Conservation (phyloP, 2,113 vertebrate genomes). For the Dunckerocampus dactyliophorus region DNA sequence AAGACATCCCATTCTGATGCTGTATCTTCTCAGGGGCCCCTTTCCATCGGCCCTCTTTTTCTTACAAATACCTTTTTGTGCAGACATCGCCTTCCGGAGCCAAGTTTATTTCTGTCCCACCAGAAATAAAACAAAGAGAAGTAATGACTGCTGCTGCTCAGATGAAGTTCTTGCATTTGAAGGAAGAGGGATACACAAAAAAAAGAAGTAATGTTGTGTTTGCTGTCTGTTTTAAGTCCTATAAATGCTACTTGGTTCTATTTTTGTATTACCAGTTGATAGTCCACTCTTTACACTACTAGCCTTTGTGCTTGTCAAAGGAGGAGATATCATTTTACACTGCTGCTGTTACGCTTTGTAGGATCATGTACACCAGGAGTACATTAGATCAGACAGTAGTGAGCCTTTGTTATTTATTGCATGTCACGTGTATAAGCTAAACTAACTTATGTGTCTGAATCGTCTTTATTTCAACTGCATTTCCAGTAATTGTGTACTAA, state of each 20-base stretch:
- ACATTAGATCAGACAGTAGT: constrained; percentile 43
- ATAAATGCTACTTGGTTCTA: constrained; percentile 64
- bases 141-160: constrained; percentile 33
- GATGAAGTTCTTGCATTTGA: constrained; percentile 40
- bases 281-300: constrained; percentile 41
- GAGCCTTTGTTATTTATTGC: constrained; percentile 66
- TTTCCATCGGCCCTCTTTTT: constrained; percentile 57
- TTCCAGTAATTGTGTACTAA: constrained; percentile 71
- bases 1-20: constrained; percentile 26
- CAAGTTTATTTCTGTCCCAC: constrained; percentile 63
- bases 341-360: constrained; percentile 46
- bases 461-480: constrained; percentile 69
- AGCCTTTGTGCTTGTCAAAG: constrained; percentile 67
- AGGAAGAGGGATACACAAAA: constrained; percentile 31
- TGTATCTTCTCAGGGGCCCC: constrained; percentile 16
- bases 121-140: constrained; percentile 45
- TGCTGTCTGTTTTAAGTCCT: constrained; percentile 51
- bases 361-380: constrained; percentile 50
- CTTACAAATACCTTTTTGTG: constrained; percentile 50
- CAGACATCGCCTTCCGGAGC: constrained; percentile 9
- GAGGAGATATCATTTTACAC: constrained; percentile 54
- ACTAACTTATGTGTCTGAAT: constrained; percentile 51
- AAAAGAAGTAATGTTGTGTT: constrained; percentile 45
- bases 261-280: constrained; percentile 67
- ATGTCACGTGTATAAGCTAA: constrained; percentile 66